phyloP scores from a whole-genome alignment of 2,113 vertebrate species.

The Planiliza haematocheilus region DNA sequence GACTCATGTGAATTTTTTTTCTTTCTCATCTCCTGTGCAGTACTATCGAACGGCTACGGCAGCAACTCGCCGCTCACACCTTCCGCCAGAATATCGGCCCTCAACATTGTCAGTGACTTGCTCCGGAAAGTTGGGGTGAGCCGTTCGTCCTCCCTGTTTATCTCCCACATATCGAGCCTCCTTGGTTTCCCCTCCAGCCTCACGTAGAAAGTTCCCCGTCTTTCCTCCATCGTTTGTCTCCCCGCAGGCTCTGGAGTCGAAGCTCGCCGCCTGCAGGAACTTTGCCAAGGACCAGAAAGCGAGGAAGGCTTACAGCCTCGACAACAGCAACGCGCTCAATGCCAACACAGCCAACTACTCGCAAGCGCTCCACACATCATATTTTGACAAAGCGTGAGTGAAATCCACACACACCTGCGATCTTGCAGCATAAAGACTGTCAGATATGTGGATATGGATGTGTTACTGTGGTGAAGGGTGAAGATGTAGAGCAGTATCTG shows the following conservation, averaged over 20 bases:
- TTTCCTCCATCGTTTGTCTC: neutral
- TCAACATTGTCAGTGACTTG: slow-evolving; percentile 98
- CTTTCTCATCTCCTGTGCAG: slow-evolving; percentile 71
- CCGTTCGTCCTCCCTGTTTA: slow-evolving; percentile 16
- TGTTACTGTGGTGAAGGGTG: neutral
- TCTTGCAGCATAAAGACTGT: neutral
- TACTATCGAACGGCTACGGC: slow-evolving; percentile 89
- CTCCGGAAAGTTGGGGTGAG: slow-evolving; percentile 98
- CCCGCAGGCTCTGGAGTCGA: slow-evolving; percentile 94
- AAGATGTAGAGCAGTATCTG: slow-evolving; percentile 12
- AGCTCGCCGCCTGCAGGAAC: slow-evolving; percentile 95
- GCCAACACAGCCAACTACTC: slow-evolving; percentile 87
- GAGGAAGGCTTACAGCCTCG: slow-evolving; percentile 89
- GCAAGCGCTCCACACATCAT: slow-evolving; percentile 89
- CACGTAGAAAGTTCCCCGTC: neutral
- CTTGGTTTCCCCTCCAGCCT: neutral
- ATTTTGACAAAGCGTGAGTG: slow-evolving; percentile 95
- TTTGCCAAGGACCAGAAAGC: slow-evolving; percentile 96
- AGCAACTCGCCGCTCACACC: slow-evolving; percentile 94
- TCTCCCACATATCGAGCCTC: neutral
- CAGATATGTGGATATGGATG: neutral
- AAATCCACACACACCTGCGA: neutral
- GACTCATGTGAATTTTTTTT: neutral
- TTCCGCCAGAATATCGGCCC: slow-evolving; percentile 96
- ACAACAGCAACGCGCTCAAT: slow-evolving; percentile 85